Conservation (phyloP, 2,888 invertebrate species). For the Thalpophila matura region DNA sequence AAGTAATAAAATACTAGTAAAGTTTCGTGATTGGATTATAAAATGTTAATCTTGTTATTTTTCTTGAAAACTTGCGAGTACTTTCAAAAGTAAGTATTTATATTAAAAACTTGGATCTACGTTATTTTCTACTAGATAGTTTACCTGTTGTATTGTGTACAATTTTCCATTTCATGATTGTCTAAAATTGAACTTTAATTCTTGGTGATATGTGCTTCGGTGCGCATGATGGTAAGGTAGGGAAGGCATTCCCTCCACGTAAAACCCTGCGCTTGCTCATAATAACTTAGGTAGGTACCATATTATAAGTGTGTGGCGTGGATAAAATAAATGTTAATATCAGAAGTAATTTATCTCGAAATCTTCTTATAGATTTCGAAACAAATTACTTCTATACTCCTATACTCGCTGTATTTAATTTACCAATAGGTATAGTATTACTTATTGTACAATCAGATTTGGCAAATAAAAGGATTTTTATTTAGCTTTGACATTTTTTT, state of each 20-base stretch:
- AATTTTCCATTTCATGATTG: neutral
- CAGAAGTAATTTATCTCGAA: no score
- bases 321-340: no score
- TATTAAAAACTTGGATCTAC: slow-evolving; percentile 29
- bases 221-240: neutral
- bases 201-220: neutral
- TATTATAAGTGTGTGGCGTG: no score
- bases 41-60: slow-evolving; percentile 54
- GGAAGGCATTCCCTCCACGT: neutral
- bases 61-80: slow-evolving; percentile 37
- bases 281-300: neutral
- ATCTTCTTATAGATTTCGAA: no score
- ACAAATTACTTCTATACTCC: no score
- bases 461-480: no score
- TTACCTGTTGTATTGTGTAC: neutral
- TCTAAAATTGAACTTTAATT: slow-evolving; percentile 13
- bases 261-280: neutral
- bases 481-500: no score
- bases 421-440: no score
- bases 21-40: slow-evolving; percentile 62
- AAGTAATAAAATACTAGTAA: slow-evolving; percentile 67
- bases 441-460: no score
- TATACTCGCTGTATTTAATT: no score
- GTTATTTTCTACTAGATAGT: slow-evolving; percentile 13
- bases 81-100: slow-evolving; percentile 24